These are phyloP conservation scores for Trichonephila clavipes DNA, from an alignment of 1,140 invertebrate genomes.

Conservation along the genomic window DNA sequence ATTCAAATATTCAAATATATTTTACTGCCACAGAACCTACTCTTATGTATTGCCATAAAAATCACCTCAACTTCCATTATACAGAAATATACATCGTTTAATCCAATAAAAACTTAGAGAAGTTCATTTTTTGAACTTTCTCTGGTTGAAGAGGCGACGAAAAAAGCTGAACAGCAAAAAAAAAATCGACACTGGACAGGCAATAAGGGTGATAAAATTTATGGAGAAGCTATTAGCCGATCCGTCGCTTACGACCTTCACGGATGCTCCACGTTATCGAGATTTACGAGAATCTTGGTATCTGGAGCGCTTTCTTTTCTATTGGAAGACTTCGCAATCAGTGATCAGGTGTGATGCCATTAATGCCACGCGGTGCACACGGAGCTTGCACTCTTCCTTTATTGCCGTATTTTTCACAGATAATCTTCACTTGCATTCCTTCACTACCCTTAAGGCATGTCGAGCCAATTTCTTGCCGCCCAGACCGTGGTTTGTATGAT, in stretches of 20 bases:
- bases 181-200: constrained; percentile 45
- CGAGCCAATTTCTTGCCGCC: background rate
- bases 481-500: constrained; percentile 20
- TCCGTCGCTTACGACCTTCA: constrained; percentile 68
- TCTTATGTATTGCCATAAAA: background rate
- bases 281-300: constrained; percentile 74
- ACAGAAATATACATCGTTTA: background rate
- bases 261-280: constrained; percentile 65
- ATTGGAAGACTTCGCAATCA: constrained; percentile 71
- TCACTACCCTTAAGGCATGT: constrained; percentile 15
- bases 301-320: constrained; percentile 73
- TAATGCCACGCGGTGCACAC: constrained; percentile 64
- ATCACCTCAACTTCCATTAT: background rate
- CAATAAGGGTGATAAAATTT: constrained; percentile 76
- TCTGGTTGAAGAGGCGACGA: background rate
- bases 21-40: no score
- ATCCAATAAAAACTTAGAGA: background rate
- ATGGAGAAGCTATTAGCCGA: constrained; percentile 74
- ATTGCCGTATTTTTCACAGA: constrained; percentile 70
- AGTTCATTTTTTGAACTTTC: constrained; percentile 32
- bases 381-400: constrained; percentile 32
- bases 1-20: no score
- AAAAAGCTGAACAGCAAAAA: background rate
- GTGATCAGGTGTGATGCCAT: constrained; percentile 72
- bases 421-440: constrained; percentile 33